phyloP scores from a whole-genome alignment of 2,797 vertebrate species.

The Uromys caudimaculatus region DNA sequence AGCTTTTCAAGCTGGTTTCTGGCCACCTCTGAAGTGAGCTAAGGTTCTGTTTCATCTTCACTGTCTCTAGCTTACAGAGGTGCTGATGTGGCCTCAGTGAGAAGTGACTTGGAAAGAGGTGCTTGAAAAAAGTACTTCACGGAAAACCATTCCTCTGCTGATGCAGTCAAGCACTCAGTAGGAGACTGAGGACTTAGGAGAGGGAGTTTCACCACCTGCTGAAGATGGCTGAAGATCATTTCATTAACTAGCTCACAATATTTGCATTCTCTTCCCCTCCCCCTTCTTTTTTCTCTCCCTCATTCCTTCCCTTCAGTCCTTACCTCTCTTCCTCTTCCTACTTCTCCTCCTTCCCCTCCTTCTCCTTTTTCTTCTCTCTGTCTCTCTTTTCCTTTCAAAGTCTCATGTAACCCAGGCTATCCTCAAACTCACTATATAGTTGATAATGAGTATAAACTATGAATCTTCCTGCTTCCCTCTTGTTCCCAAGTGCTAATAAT shows the following conservation, averaged over 20 bases:
- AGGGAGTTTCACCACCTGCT: not conserved
- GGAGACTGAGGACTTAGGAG: not conserved
- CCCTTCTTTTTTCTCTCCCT: fast-evolving
- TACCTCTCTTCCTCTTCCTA: not conserved
- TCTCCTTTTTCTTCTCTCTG: not conserved
- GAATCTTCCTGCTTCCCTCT: not conserved
- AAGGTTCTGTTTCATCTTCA: not conserved
- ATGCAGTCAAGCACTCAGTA: not conserved
- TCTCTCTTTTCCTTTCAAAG: not conserved
- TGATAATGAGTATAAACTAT: not conserved
- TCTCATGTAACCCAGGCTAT: not conserved
- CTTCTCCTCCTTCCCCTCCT: too few relatives aligned
- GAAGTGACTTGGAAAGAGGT: not conserved
- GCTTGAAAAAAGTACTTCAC: not conserved
- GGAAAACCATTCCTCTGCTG: not conserved
- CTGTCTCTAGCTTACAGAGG: not conserved
- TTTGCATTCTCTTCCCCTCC: not conserved
- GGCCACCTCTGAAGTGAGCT: not conserved
- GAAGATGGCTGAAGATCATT: constrained; percentile 23
- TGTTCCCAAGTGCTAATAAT: not conserved
- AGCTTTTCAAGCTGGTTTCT: constrained; percentile 9
- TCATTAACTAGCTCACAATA: constrained; percentile 23
- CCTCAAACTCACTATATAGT: not conserved
- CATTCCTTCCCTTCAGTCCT: not conserved
- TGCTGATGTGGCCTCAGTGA: not conserved